A percentile compares a stretch with the other conserved stretches of the same genome.
Conservation (phyloP, 1,140 invertebrate genomes). For the Thereuonema tuberculata region DNA sequence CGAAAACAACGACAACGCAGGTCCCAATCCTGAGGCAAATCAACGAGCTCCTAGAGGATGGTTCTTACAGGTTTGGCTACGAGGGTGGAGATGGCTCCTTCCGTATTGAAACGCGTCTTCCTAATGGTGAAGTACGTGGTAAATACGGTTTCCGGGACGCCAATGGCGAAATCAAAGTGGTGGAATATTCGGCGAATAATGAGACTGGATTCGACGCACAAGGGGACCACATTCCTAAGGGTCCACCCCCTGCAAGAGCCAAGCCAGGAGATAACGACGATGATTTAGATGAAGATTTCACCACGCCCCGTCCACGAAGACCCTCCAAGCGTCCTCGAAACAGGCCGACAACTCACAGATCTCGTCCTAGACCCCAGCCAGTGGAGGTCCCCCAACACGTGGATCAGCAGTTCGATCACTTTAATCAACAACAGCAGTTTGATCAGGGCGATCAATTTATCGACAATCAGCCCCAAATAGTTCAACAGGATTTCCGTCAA, state of each 20-base stretch:
- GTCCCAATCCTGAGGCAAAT: slow-evolving; percentile 28
- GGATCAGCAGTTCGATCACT: no score
- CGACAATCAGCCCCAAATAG: slow-evolving; percentile 16
- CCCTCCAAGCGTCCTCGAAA: slow-evolving; percentile 34
- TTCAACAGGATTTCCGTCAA: not conserved
- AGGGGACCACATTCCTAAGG: slow-evolving; percentile 35
- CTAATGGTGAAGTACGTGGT: slow-evolving; percentile 69
- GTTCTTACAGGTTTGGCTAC: slow-evolving; percentile 76
- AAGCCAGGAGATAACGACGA: slow-evolving; percentile 22
- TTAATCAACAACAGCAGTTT: no score
- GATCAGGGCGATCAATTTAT: no score
- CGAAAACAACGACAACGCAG: no score
- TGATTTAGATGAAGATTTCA: slow-evolving; percentile 42
- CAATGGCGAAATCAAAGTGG: slow-evolving; percentile 71
- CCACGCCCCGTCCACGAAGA: slow-evolving; percentile 45
- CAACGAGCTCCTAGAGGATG: slow-evolving; percentile 50
- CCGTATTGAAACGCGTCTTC: slow-evolving; percentile 72
- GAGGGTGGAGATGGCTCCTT: slow-evolving; percentile 75
- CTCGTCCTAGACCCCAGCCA: slow-evolving; percentile 18
- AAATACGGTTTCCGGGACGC: slow-evolving; percentile 82
- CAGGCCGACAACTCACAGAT: slow-evolving; percentile 20
- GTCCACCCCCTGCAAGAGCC: slow-evolving; percentile 42
- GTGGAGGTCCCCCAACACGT: no score
- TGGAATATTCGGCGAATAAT: slow-evolving; percentile 75
- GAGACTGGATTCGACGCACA: slow-evolving; percentile 64